Base-by-base conservation (phyloP, 2,888 invertebrate genomes). In the Tipula lateralis region DNA sequence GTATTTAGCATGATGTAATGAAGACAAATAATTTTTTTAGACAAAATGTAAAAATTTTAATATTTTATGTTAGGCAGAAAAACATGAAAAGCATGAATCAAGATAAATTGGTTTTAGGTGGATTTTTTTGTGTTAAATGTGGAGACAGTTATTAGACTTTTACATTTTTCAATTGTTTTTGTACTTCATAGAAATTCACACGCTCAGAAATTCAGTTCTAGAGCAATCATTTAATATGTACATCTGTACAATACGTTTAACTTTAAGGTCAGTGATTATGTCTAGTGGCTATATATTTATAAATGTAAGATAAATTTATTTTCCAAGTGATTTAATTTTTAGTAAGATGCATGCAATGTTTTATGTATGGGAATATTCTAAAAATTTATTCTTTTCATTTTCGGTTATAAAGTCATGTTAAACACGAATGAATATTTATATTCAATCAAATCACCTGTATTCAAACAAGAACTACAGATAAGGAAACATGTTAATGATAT, bases 91-190 rank as follows among this genome's bases (percentile, higher is more conserved):
- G 66, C 66, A 66, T 19, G 66, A 66, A 66, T 66, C 66, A 66
- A 66, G 66, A 66, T 66, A 66, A 66, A 66, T 66, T 66, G 66
- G 24, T 66, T 66, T 66, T 12, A 66, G 66, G 66, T 66, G 24
- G 24, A 24, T 66, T 66, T 66, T 24, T 24, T 24, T 24, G 66
- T 66, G 66, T 66, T 66, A 66, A 66, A 66, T 66, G 66, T 66
- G 66, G 66, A 66, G 66, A 66, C 66, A 66, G 66, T 66, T 66
- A 66, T 66, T 66, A 66, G 66, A 66, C 66, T 66, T 66, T 66
- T 24, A 66, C 66, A 12, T 66, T 66, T 66, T 24, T 66, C 66
- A 66, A 24, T 66, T 66, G 66, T 66, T 66, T 66, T 66, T 66
- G 66, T 66, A 16, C 7, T 36, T 36, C 36, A 36, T 32, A 32